A percentile compares a stretch with the other conserved stretches of the same genome.
Evolutionary conservation across 2,888 invertebrate genomes (phyloP).

Genomic region (Timandra comae): DNA sequence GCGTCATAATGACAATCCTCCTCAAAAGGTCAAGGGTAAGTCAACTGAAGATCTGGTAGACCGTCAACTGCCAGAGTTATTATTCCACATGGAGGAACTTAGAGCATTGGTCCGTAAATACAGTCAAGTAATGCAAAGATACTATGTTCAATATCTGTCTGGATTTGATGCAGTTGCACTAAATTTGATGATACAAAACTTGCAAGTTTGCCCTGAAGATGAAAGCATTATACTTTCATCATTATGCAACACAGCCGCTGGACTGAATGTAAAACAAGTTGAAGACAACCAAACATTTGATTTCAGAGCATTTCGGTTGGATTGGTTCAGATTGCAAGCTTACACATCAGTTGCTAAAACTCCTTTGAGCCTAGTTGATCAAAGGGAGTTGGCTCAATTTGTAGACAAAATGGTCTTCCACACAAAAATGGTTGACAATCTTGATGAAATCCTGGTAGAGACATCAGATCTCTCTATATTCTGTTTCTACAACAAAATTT

Average conservation of each 20-base stretch:
- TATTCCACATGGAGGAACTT: slow-evolving; percentile 99
- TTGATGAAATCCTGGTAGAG: slow-evolving; percentile 97
- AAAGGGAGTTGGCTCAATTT: slow-evolving; percentile 90
- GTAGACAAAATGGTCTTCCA: slow-evolving; percentile 98
- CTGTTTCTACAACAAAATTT: slow-evolving; percentile 97
- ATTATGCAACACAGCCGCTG: slow-evolving; percentile 91
- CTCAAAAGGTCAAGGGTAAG: slow-evolving; percentile 90
- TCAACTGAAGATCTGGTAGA: slow-evolving; percentile 96
- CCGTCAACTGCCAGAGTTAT: slow-evolving; percentile 95
- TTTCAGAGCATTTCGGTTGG: slow-evolving; percentile 94
- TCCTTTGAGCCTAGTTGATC: slow-evolving; percentile 85
- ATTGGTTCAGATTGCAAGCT: slow-evolving; percentile 98
- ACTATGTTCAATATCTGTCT: slow-evolving; percentile 97
- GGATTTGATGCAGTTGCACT: slow-evolving; percentile 97
- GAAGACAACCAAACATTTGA: slow-evolving; percentile 97
- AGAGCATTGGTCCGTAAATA: slow-evolving; percentile 96
- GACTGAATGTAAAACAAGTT: slow-evolving; percentile 93
- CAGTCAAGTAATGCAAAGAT: slow-evolving; percentile 96
- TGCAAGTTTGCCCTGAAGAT: slow-evolving; percentile 93
- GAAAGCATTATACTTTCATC: slow-evolving; percentile 96
- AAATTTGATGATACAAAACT: slow-evolving; percentile 88
- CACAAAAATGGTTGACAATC: slow-evolving; percentile 97
- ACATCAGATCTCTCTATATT: slow-evolving; percentile 98
- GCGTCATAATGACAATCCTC: slow-evolving; percentile 97
- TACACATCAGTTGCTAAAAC: slow-evolving; percentile 92